These are phyloP conservation scores for Thysanoteuthis rhombus DNA, from an alignment of 2,888 invertebrate genomes.

Conservation along the genomic window DNA sequence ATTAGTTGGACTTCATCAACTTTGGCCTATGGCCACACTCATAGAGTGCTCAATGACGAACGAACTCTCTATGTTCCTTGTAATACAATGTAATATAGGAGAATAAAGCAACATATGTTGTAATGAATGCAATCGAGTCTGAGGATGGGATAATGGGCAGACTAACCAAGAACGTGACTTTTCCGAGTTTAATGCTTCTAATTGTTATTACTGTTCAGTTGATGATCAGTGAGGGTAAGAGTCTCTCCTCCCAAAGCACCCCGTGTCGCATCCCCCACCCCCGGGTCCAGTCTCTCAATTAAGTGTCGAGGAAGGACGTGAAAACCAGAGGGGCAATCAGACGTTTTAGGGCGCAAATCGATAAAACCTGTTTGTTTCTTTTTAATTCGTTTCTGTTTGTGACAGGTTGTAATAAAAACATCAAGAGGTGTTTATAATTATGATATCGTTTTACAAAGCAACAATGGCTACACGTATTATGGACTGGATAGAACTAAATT, in stretches of 20 bases:
- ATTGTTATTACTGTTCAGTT: neutral
- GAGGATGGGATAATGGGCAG: too few species aligned
- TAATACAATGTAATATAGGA: neutral
- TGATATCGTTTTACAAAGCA: too few species aligned
- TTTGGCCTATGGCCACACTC: neutral
- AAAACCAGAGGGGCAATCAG: neutral
- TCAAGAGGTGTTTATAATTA: too few species aligned
- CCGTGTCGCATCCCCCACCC: too few species aligned
- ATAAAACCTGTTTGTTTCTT: neutral
- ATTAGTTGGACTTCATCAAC: neutral
- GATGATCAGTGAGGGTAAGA: neutral
- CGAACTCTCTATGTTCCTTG: neutral
- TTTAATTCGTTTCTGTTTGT: neutral
- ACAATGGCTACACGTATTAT: too few species aligned
- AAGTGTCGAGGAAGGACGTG: neutral
- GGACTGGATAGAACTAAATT: too few species aligned
- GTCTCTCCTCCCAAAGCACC: neutral
- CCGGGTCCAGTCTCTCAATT: neutral
- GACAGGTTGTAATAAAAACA: neutral
- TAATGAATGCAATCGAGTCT: neutral
- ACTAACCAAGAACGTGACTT: neutral
- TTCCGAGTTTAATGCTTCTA: neutral
- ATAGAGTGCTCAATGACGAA: neutral
- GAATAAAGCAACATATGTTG: neutral
- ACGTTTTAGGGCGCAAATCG: neutral